Base-by-base conservation (phyloP, 2,888 invertebrate species). In the Pollenia labialis region DNA sequence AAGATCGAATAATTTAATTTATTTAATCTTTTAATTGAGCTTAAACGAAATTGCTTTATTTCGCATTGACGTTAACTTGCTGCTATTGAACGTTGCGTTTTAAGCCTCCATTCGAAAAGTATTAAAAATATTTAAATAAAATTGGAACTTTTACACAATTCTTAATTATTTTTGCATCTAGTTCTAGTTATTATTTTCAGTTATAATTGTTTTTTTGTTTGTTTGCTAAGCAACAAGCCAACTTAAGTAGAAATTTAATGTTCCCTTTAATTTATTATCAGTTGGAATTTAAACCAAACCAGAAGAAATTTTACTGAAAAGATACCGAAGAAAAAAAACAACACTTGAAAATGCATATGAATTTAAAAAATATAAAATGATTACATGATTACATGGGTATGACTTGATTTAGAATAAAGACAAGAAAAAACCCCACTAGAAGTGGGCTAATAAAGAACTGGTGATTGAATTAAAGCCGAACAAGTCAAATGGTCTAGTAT, bases 321-420 rank as follows among this genome's bases (percentile, higher is more conserved):
- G 62, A 44, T 62, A n/a, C n/a, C n/a, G n/a, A 52, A 52, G 23
- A 23, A 32, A 32, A 32, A 32, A 23, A 66, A n/a, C n/a, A 32
- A 9, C 68, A 68, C 68, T 69, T 69, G 40, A 52, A 40, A 69
- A 40, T 69, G 12, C 2, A 64, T 18, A 50, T 12, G 11, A 44
- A 16, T 8, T 62, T 44, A 56, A 23, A 23, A 23, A 10, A 56
- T n/a, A 62, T 16, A 44, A 0, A 2, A 60, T 8, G 46, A 64
- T 46, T 10, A 23, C 64, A 46, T 23, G 64, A 64, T n/a, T n/a
- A n/a, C 18, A 64, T 64, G 44, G 12, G 23, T 18, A 12, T 23
- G 44, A 64, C 10, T 16, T 18, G 10, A 46, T 16, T 64, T 18
- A 0, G 11, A 64, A 44, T 0, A 11, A 9, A 44, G 50, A 8